Evolutionary conservation across 2,113 vertebrate species (phyloP).

Genomic region (Otis tarda): DNA sequence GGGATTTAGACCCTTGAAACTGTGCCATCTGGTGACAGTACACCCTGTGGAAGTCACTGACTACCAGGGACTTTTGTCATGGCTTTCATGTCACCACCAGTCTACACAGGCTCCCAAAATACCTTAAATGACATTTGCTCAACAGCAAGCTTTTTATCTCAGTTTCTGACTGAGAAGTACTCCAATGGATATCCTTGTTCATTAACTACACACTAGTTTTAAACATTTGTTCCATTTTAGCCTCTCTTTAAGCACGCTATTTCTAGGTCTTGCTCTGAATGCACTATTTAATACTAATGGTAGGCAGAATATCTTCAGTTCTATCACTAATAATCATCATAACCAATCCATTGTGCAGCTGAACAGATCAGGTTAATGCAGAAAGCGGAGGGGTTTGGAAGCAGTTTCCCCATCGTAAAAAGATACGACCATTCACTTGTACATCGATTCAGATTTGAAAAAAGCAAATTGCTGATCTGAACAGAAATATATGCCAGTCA

Average conservation of each 20-base stretch:
- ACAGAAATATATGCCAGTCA: slow-evolving; percentile 7
- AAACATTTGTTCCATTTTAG: not conserved
- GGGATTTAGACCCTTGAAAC: not conserved
- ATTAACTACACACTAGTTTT: not conserved
- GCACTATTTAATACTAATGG: not conserved
- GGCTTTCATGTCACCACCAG: not conserved
- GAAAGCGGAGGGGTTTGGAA: not conserved
- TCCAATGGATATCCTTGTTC: not conserved
- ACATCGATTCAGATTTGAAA: not conserved
- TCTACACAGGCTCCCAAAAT: not conserved
- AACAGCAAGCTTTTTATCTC: not conserved
- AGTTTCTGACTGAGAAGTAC: not conserved
- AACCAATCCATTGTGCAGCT: not conserved
- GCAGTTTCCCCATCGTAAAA: not conserved
- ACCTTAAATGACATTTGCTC: not conserved
- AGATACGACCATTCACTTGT: not conserved
- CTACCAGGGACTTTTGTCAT: not conserved
- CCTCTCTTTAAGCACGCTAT: not conserved
- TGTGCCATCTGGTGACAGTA: not conserved
- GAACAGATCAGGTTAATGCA: not conserved
- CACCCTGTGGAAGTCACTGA: not conserved
- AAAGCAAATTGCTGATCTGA: not conserved
- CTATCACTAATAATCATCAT: not conserved
- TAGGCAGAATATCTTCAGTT: not conserved
- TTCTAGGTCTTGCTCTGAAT: not conserved